phyloP scores from a whole-genome alignment of 2,113 vertebrate genomes.

The Ibidorhyncha struthersii region DNA sequence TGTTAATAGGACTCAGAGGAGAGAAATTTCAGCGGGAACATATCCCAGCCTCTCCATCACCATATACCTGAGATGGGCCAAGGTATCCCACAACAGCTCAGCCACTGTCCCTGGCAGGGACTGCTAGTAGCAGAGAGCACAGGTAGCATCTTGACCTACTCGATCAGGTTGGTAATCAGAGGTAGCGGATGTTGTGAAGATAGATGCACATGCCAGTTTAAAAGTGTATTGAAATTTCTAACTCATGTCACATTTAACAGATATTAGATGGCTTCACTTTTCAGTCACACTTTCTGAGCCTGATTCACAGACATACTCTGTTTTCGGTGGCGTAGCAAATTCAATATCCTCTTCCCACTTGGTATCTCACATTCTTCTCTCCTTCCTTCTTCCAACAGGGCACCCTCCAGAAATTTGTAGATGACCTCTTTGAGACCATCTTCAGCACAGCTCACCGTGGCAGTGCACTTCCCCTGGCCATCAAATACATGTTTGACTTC shows the following conservation, averaged over 20 bases:
- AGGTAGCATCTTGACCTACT: background rate
- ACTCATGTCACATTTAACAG: rapidly evolving
- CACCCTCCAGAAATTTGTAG: conserved; percentile 98
- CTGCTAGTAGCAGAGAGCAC: background rate
- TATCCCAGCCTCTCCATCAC: background rate
- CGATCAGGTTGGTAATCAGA: background rate
- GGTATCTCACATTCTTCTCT: background rate
- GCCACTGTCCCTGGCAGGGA: background rate
- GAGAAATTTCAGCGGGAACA: background rate
- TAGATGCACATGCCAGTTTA: background rate
- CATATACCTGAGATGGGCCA: background rate
- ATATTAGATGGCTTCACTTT: background rate
- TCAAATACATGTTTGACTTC: conserved; percentile 99
- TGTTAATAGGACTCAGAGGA: background rate
- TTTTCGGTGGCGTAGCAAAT: background rate
- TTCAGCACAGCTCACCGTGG: conserved; percentile 98
- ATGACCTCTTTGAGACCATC: conserved; percentile 98
- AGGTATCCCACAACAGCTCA: background rate
- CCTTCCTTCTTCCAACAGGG: conserved; percentile 75
- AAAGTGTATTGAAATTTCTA: background rate
- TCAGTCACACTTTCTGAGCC: background rate
- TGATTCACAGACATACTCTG: background rate
- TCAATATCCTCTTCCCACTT: background rate
- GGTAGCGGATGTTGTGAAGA: background rate
- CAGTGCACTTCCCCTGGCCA: conserved; percentile 94